Evolutionary conservation across 2,797 vertebrate genomes (phyloP), one percentile per base, ranked within the genome.

Genomic region (Chloroceryle inda): DNA sequence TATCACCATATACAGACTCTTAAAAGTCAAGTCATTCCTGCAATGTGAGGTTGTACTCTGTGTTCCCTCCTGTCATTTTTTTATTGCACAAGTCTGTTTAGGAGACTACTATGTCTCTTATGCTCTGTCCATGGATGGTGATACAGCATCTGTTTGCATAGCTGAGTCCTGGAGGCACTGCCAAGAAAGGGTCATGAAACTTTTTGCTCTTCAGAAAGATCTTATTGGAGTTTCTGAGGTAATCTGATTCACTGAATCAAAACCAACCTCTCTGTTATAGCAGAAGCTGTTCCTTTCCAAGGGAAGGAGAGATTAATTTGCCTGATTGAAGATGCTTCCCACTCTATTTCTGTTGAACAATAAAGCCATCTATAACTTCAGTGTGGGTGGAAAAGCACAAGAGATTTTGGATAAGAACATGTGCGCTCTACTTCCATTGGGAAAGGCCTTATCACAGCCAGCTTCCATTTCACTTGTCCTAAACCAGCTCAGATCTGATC

Each of bases 41-140:
- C 55, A 91, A 26, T 21, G 16, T 0, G 4, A 58, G 13, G 13
- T 74, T 76, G 35, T 74, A 89, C 56, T 85, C 44, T 9, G 45
- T 4, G 10, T 94, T 95, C 78, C 35, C 24, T 88, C 50, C 45
- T 92, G 81, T 64, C 50, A 74, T 64, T 74, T 93, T 79, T 95
- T 94, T 92, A 88, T 75, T 78, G 72, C 59, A 53, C 33, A 61
- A 52, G 8, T 64, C 72, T 91, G 19, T 78, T 93, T 72, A 74
- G 84, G 64, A 94, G 75, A 64, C 24, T 49, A 50, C 31, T 27
- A 23, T 53, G 38, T 74, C 86, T 94, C 61, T 79, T 71, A 37
- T 4, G 2, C 42, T 20, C 21, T 64, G 67, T 63, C 69, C 1
- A 2, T 63, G 77, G 55, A 52, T 84, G 40, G 56, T 85, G 77